Evolutionary conservation across 2,888 invertebrate genomes (phyloP), one percentile per base, ranked within the genome.

Genomic region (Brachylomia viminalis): DNA sequence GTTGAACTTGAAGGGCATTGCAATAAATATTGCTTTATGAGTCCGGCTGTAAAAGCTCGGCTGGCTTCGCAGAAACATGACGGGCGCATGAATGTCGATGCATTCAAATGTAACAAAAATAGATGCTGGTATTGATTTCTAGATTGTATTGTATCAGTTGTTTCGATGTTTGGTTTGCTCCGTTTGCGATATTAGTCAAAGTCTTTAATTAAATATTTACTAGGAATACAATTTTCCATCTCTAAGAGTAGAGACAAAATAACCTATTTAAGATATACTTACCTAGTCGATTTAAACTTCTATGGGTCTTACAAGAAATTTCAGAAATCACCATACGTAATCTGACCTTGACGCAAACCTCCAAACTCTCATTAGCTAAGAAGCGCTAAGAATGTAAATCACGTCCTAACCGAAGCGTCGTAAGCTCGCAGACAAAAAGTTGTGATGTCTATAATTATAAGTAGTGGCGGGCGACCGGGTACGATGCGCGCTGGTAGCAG

Each of bases 401-500:
- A 70, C 81, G 70, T 75, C 64, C 47, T 52, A 47, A 68, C 59
- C 42, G 58, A 80, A 75, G 71, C 62, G 56, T n/a, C 47, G 64
- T 73, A 74, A 73, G 71, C 68, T 72, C 58, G 64, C 58, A 85
- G 68, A 61, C 71, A 72, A 72, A 77, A 85, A 77, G 82, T 84
- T 84, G 80, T 69, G 70, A 62, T 65, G 59, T 82, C 72, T 85
- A 82, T 84, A 84, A 82, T 82, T 85, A 85, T 72, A 77, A 82
- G 77, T 70, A 73, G 77, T 73, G 77, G 67, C 61, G 65, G 54
- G 84, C 86, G 87, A 88, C 86, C 85, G 84, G 78, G 86, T 86
- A 82, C 83, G 85, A 69, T 72, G 73, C 85, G 84, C 78, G 84
- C 83, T 58, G 71, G 89, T 87, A 80, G 86, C 82, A 86, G 87